A percentile compares a stretch with the other conserved stretches of the same genome.
phyloP scores from a whole-genome alignment of 2,113 vertebrate genomes.

The Eubucco bourcierii region DNA sequence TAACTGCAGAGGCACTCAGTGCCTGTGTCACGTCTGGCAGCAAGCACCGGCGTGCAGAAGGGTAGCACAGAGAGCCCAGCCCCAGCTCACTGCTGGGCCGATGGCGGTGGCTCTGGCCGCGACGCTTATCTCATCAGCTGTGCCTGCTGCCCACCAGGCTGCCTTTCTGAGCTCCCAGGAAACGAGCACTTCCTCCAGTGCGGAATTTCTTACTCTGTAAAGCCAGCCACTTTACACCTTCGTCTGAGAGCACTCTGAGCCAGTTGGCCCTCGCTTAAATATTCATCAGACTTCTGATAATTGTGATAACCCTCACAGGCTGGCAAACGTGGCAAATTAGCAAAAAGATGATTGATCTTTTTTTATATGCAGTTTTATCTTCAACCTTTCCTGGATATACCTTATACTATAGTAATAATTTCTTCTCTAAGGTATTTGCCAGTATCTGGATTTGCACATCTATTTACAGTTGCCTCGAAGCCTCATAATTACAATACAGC shows the following conservation, averaged over 20 bases:
- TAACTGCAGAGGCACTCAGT: not conserved
- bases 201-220: not conserved
- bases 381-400: slow-evolving; percentile 78
- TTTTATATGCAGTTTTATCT: slow-evolving; percentile 80
- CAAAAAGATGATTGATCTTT: slow-evolving; percentile 81
- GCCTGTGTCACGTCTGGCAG: not conserved
- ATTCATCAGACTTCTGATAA: slow-evolving; percentile 75
- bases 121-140: not conserved
- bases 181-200: not conserved
- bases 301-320: slow-evolving; percentile 81
- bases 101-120: not conserved
- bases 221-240: slow-evolving; percentile 20
- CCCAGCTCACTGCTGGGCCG: not conserved
- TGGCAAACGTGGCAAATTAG: slow-evolving; percentile 74
- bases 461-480: slow-evolving; percentile 85
- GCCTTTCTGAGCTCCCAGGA: not conserved
- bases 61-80: not conserved
- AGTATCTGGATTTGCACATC: slow-evolving; percentile 78
- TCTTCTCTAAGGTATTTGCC: slow-evolving; percentile 80
- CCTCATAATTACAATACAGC: slow-evolving; percentile 86
- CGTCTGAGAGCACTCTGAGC: slow-evolving; percentile 19
- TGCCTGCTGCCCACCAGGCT: not conserved
- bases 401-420: slow-evolving; percentile 77
- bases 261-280: slow-evolving; percentile 61
- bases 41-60: not conserved